Conservation (phyloP, 1,140 invertebrate species). For the Wiebesia pumilae region DNA sequence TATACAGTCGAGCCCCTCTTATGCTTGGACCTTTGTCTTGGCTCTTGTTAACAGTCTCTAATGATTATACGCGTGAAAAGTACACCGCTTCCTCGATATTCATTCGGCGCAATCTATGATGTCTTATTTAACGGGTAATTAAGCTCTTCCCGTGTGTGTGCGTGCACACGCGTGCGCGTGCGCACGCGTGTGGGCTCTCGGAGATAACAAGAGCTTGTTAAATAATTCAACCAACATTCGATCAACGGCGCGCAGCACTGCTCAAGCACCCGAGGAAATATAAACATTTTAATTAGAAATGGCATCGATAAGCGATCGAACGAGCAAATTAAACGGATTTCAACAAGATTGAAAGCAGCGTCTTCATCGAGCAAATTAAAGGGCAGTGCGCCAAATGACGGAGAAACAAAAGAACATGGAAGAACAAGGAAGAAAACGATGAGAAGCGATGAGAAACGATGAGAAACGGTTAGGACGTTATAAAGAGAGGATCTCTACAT, state of each 20-base stretch:
- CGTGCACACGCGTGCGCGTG: too few relatives aligned
- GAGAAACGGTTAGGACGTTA: background rate
- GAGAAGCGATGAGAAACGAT: background rate
- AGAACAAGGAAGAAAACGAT: background rate
- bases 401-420: background rate
- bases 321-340: background rate
- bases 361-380: background rate
- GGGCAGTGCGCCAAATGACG: background rate
- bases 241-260: too few relatives aligned
- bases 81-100: too few relatives aligned
- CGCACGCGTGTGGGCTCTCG: too few relatives aligned
- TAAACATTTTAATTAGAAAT: background rate
- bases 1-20: background rate
- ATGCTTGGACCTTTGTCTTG: background rate
- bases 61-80: too few relatives aligned
- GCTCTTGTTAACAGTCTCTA: too few relatives aligned
- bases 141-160: background rate
- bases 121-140: background rate
- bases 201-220: too few relatives aligned
- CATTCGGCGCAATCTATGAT: background rate
- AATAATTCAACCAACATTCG: too few relatives aligned
- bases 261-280: background rate
- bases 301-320: background rate
- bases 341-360: background rate
- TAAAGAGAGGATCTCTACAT: conserved; percentile 29